phyloP scores from a whole-genome alignment of 2,797 vertebrate species.

The Pampus argenteus region DNA sequence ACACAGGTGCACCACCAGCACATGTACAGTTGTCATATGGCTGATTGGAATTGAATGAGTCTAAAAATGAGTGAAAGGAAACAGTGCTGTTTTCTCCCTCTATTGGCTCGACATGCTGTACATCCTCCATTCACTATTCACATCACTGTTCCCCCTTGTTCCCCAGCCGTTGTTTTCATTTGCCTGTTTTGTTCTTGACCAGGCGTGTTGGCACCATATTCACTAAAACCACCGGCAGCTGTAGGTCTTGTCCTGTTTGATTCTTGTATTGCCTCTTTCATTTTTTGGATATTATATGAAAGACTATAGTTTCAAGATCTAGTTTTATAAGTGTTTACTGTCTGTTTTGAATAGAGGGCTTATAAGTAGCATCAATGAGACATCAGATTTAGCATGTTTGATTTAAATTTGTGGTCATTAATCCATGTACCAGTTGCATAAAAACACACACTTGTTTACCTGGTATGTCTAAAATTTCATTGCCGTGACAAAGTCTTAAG shows the following conservation, averaged over 20 bases:
- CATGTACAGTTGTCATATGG: slow-evolving; percentile 56
- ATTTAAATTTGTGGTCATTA: slow-evolving; percentile 6
- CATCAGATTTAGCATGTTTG: slow-evolving; percentile 3
- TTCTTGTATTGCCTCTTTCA: background rate
- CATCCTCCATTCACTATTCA: slow-evolving; percentile 59
- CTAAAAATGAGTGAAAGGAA: slow-evolving; percentile 50
- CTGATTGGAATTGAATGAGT: slow-evolving; percentile 58
- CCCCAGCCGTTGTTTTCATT: slow-evolving; percentile 36
- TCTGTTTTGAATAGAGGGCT: slow-evolving; percentile 11
- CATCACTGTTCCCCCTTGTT: slow-evolving; percentile 46
- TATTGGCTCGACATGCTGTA: slow-evolving; percentile 46
- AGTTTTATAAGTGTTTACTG: background rate
- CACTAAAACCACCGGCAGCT: slow-evolving; percentile 25
- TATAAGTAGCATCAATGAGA: background rate
- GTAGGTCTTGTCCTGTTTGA: slow-evolving; percentile 22
- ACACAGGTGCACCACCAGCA: slow-evolving; percentile 59
- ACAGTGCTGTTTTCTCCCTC: slow-evolving; percentile 40
- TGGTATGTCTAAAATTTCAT: slow-evolving; percentile 21
- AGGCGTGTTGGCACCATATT: slow-evolving; percentile 31
- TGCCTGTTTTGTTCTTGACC: slow-evolving; percentile 47
- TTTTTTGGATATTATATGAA: background rate
- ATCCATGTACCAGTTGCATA: background rate
- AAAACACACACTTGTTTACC: slow-evolving; percentile 11
- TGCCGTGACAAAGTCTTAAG: slow-evolving; percentile 46
- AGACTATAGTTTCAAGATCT: background rate